phyloP scores from a whole-genome alignment of 2,113 vertebrate genomes.

The Salvelinus sp. region DNA sequence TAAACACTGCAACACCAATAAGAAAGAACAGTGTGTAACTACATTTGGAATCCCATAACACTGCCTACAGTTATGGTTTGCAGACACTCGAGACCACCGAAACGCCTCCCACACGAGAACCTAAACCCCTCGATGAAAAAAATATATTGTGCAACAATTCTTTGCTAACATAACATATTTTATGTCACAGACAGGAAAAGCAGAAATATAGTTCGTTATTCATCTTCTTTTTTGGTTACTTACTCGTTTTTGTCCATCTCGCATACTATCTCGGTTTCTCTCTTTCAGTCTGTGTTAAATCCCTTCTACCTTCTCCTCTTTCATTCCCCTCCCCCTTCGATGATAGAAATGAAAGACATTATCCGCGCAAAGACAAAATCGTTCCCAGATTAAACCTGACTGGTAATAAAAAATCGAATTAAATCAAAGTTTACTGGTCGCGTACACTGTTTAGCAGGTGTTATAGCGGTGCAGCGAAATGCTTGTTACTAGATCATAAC shows the following conservation, averaged over 20 bases:
- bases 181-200: constrained; percentile 4
- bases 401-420: constrained; percentile 39
- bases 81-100: constrained; percentile 44
- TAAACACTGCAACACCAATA: constrained; percentile 20
- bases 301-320: constrained; percentile 72
- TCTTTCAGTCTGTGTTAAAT: constrained; percentile 76
- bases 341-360: constrained; percentile 71
- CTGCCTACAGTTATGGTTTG: constrained; percentile 30
- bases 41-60: not conserved
- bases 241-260: constrained; percentile 84
- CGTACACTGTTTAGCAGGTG: too few relatives aligned
- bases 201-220: not conserved
- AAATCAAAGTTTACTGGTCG: too few relatives aligned
- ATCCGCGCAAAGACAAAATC: constrained; percentile 66
- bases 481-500: not conserved
- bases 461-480: too few relatives aligned
- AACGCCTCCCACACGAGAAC: constrained; percentile 13
- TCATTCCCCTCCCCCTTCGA: constrained; percentile 80
- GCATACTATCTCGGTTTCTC: constrained; percentile 73
- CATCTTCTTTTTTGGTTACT: constrained; percentile 54
- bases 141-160: constrained; percentile 34
- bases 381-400: constrained; percentile 34
- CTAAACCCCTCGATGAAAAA: constrained; percentile 48
- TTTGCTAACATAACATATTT: constrained; percentile 9
- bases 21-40: not conserved